Evolutionary conservation across 2,888 invertebrate species (phyloP).

Genomic region (Drosophila picticornis): DNA sequence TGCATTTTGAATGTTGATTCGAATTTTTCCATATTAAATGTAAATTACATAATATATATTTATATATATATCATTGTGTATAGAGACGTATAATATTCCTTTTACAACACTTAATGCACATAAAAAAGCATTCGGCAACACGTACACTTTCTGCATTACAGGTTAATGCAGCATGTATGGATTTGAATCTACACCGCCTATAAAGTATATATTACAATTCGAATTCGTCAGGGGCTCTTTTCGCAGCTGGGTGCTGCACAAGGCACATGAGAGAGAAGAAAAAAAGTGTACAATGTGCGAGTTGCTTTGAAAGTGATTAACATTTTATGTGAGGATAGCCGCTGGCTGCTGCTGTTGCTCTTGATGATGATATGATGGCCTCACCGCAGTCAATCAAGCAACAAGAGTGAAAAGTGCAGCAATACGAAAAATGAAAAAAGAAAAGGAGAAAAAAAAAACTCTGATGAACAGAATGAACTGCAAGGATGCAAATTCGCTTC

Average conservation of each 20-base stretch:
- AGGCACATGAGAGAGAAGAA: conserved; percentile 22
- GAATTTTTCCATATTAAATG: background rate
- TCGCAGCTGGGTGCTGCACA: background rate
- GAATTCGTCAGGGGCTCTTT: background rate
- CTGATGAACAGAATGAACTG: conserved; percentile 14
- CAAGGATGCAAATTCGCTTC: conserved; percentile 12
- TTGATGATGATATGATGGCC: conserved; percentile 30
- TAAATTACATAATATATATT: background rate
- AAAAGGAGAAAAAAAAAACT: background rate
- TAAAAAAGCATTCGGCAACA: background rate
- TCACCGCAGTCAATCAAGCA: conserved; percentile 62
- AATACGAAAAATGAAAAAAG: background rate
- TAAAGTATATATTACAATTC: background rate
- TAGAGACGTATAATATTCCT: background rate
- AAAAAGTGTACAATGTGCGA: conserved; percentile 54
- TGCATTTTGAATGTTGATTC: background rate
- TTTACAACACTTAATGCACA: background rate
- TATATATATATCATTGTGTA: background rate
- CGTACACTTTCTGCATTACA: too few species aligned
- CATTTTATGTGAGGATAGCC: conserved; percentile 53
- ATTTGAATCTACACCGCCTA: background rate
- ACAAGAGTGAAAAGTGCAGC: conserved; percentile 17
- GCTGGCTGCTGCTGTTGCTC: conserved; percentile 7
- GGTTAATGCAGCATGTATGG: background rate
- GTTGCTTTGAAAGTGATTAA: conserved; percentile 74